Base-by-base conservation (phyloP, 2,113 vertebrate genomes). In the Gobio gobio region DNA sequence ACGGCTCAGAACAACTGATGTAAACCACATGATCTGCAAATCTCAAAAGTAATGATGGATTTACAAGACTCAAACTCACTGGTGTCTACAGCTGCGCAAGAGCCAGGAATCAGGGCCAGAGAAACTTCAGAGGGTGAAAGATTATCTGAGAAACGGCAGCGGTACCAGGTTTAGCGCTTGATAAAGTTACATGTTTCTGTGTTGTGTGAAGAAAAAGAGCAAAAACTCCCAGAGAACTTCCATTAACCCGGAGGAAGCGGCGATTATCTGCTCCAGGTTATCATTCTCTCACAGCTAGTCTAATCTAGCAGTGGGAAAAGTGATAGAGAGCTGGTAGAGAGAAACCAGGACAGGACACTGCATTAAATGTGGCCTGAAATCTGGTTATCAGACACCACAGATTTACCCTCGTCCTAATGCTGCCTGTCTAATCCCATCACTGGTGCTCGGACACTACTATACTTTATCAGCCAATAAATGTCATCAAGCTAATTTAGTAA, bases 271-370 rank as follows among this genome's bases (percentile, higher is more conserved):
- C 20, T 10, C 14, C 33, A 72, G 75, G 22, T 54, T 58, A 76
- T 56, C 43, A 1, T 73, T 83, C 49, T 61, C 66, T 80, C 77
- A 18, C 20, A 16, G 49, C 47, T 16, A 5, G 33, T 68, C 45
- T 78, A 78, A 77, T 64, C 43, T 59, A 63, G 36, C n/a, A 20
- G 36, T 79, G 29, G 43, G 47, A 33, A 73, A 13, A 47, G 7
- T 58, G 47, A 68, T 68, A 58, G 36, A 59, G 58, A 73, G 22
- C 51, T 24, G 70, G 26, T 64, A 56, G 74, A 86, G 49, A 70
- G 16, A 70, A 86, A 33, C 36, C 80, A 83, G 80, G 66, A 59
- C 40, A 20, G 80, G 66, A 59, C 40, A 20, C 26, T 45, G 73
- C 73, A 51, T 45, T 74, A 74, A 72, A 47, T 51, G 73, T 26